Conservation (phyloP, 2,797 vertebrate species). For the Botia almorhae region DNA sequence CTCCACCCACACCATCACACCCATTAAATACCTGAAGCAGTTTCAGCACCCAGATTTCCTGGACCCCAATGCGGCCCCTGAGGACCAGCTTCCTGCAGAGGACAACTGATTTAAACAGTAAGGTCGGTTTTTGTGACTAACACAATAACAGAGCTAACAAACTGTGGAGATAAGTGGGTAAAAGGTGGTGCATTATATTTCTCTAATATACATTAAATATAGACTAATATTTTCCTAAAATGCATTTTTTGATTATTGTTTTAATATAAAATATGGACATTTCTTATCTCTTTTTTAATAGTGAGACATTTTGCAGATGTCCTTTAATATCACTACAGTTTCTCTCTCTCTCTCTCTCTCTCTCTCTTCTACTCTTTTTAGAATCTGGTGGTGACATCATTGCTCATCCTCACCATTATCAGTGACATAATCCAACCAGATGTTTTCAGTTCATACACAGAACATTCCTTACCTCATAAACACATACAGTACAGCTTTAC, state of each 20-base stretch:
- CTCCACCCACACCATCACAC: slow-evolving; percentile 93
- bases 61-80: slow-evolving; percentile 90
- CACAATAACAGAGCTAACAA: slow-evolving; percentile 43
- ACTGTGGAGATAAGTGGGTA: neutral
- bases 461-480: neutral
- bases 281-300: neutral
- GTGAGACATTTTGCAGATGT: neutral
- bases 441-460: slow-evolving; percentile 29
- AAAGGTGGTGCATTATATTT: neutral
- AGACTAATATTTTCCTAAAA: neutral
- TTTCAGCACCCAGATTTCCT: slow-evolving; percentile 97
- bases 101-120: slow-evolving; percentile 77
- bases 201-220: no score
- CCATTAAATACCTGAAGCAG: slow-evolving; percentile 94
- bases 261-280: neutral
- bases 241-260: neutral
- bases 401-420: slow-evolving; percentile 60
- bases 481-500: neutral
- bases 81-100: slow-evolving; percentile 82
- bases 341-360: neutral
- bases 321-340: neutral
- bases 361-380: slow-evolving; percentile 43
- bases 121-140: no score
- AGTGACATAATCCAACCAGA: slow-evolving; percentile 63
- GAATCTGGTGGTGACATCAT: slow-evolving; percentile 65